phyloP scores from a whole-genome alignment of 2,797 vertebrate genomes.

The Tarsius wallacei region DNA sequence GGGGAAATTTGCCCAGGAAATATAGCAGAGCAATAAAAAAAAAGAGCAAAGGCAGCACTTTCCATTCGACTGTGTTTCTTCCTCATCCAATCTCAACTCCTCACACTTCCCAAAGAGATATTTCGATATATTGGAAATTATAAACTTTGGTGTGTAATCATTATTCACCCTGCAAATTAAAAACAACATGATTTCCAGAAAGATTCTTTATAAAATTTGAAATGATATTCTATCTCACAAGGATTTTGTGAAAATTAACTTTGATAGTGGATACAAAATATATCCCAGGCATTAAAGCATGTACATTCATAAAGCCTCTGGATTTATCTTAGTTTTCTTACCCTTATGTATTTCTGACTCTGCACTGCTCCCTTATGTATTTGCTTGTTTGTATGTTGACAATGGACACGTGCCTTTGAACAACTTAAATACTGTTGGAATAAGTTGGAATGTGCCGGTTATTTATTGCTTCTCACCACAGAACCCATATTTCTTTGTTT shows the following conservation, averaged over 20 bases:
- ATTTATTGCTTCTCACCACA: neutral
- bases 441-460: neutral
- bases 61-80: conserved; percentile 50
- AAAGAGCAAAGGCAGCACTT: conserved; percentile 34
- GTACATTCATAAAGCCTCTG: neutral
- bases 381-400: conserved; percentile 43
- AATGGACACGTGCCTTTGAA: conserved; percentile 10
- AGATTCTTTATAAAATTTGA: conserved; percentile 41
- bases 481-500: neutral
- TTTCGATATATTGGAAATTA: conserved; percentile 12
- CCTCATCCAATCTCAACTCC: conserved; percentile 15
- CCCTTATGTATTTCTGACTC: neutral
- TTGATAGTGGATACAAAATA: neutral
- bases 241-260: conserved; percentile 24
- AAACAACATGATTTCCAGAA: neutral
- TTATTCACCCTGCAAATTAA: conserved; percentile 13
- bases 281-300: neutral
- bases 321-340: neutral
- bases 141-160: neutral
- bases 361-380: neutral
- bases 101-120: conserved; percentile 47
- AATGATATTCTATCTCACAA: neutral
- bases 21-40: conserved; percentile 47
- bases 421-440: neutral
- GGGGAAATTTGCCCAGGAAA: conserved; percentile 46